Evolutionary conservation across 2,113 vertebrate species (phyloP).

Genomic region (Sinocyclocheilus grahami): DNA sequence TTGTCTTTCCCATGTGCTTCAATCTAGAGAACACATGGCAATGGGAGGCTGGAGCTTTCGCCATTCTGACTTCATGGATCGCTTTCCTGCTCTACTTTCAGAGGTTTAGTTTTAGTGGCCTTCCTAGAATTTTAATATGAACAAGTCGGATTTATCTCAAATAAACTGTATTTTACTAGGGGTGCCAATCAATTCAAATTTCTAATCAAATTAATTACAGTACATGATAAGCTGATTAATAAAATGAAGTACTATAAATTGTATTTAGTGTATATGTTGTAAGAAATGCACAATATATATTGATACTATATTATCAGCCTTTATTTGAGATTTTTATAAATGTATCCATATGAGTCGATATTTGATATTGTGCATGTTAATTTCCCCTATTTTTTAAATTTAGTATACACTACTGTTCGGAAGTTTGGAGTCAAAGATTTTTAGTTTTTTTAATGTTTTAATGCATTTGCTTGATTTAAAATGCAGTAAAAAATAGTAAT

Average conservation of each 20-base stretch:
- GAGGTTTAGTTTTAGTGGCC: constrained; percentile 74
- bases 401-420: too few species aligned
- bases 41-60: constrained; percentile 89
- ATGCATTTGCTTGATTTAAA: too few species aligned
- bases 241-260: background rate
- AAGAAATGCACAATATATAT: background rate
- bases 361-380: too few species aligned
- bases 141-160: background rate
- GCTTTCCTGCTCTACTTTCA: constrained; percentile 96
- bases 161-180: too few species aligned
- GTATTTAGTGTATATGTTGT: background rate
- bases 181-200: background rate
- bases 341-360: too few species aligned
- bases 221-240: background rate
- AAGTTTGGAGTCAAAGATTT: too few species aligned
- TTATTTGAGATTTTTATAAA: background rate
- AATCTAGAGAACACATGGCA: constrained; percentile 66
- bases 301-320: background rate
- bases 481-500: too few species aligned
- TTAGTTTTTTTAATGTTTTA: too few species aligned
- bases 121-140: background rate
- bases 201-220: background rate
- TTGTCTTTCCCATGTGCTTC: constrained; percentile 72
- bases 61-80: constrained; percentile 87
- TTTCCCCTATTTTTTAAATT: too few species aligned